Percentiles rank a stretch among this genome's conserved stretches.
These are phyloP conservation scores for Microcebus lehilahytsara DNA, from an alignment of 2,113 vertebrate genomes.

Conservation along the genomic window DNA sequence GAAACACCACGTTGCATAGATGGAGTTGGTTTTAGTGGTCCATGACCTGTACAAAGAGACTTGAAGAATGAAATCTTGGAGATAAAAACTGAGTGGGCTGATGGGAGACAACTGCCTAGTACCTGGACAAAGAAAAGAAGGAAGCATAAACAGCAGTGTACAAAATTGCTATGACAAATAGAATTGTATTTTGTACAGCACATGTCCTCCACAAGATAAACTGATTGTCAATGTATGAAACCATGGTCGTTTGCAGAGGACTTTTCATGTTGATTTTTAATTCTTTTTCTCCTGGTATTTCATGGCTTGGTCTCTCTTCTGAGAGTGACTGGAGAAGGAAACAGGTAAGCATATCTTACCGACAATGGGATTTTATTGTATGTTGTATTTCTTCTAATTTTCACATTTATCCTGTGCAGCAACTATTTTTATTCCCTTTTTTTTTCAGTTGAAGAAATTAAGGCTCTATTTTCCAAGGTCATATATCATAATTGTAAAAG, in stretches of 20 bases:
- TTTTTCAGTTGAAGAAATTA: background rate
- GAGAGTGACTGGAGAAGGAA: background rate
- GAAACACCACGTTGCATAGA: background rate
- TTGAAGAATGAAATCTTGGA: background rate
- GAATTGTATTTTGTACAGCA: background rate
- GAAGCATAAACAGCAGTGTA: background rate
- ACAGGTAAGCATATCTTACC: background rate
- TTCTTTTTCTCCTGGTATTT: background rate
- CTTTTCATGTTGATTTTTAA: background rate
- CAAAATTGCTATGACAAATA: background rate
- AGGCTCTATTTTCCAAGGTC: background rate
- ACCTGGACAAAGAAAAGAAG: background rate
- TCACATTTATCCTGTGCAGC: background rate
- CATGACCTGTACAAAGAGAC: background rate
- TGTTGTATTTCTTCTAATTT: background rate
- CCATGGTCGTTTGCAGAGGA: background rate
- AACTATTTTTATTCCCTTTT: background rate
- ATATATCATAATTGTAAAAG: background rate
- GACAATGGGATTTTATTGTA: background rate
- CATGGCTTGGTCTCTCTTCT: background rate
- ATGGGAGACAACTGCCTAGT: background rate
- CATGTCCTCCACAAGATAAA: background rate
- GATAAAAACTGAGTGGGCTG: background rate
- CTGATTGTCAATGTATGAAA: background rate
- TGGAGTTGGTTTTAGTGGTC: background rate